phyloP scores from a whole-genome alignment of 2,797 vertebrate species.

The Etheostoma nigrum region DNA sequence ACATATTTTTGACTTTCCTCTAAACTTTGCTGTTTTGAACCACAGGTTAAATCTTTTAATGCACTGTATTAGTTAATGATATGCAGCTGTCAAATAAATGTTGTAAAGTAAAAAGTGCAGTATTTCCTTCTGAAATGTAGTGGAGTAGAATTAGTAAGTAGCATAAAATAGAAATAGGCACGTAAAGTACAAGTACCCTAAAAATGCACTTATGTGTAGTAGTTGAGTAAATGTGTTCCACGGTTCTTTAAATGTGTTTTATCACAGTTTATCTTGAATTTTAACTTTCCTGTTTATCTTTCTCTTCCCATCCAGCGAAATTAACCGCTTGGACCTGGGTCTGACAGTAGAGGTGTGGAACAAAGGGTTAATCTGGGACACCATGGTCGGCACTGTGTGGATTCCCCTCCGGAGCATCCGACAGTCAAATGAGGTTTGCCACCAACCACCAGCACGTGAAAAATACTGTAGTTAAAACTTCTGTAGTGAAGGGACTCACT shows the following conservation, averaged over 20 bases:
- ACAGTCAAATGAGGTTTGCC: slow-evolving; percentile 95
- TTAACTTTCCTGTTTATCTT: slow-evolving; percentile 13
- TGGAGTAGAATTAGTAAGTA: not conserved
- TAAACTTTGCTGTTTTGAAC: not conserved
- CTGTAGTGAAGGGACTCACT: slow-evolving; percentile 1
- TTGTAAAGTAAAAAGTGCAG: not conserved
- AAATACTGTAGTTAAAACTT: slow-evolving; percentile 18
- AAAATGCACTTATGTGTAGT: not conserved
- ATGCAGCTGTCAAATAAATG: not conserved
- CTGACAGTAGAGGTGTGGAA: slow-evolving; percentile 97
- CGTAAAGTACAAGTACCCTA: not conserved
- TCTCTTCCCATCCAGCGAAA: slow-evolving; percentile 88
- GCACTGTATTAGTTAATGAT: not conserved
- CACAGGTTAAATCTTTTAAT: not conserved
- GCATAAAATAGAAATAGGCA: not conserved
- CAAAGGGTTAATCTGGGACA: slow-evolving; percentile 99
- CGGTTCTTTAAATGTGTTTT: slow-evolving; percentile 2
- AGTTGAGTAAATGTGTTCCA: not conserved
- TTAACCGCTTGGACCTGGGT: slow-evolving; percentile 94
- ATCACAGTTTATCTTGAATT: not conserved
- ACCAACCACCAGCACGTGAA: slow-evolving; percentile 38
- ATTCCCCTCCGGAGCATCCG: slow-evolving; percentile 93
- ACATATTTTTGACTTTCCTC: not conserved
- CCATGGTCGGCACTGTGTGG: slow-evolving; percentile 98
- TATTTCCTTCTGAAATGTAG: not conserved